Evolutionary conservation across 2,113 vertebrate genomes (phyloP), one percentile per base, ranked within the genome.

Genomic region (Notiomystis cincta): DNA sequence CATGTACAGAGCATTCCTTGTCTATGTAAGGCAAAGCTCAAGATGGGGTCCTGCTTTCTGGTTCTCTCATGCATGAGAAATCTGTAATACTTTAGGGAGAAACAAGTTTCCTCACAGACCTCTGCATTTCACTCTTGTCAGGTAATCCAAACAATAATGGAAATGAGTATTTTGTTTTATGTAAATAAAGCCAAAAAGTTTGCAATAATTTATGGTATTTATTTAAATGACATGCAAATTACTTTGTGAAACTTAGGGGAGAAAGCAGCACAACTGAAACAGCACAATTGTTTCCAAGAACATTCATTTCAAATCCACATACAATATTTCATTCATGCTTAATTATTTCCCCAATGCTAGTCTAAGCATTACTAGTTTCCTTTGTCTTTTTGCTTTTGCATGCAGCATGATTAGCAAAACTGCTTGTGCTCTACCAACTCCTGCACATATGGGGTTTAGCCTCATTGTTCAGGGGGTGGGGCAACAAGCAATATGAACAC

Each of bases 171-270:
- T 96, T 91, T 91, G 81, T 60, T 96, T 96, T 84, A 86, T 87
- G 94, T 96, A 95, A 97, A 96, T 89, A 97, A 95, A 94, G 79
- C 3, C 50, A 95, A 96, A 96, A 95, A 87, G 78, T 82, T 77
- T 51, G 73, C 87, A 67, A 35, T 94, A 79, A 94, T 94, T 96
- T 85, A 92, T 91, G 38, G 64, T 73, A 77, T 95, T 95, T 95
- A 95, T 93, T 97, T 96, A 98, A 97, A 93, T 91, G 7, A 67
- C 57, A 96, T 95, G 96, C 97, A 96, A 91, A 97, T 96, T 92
- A 89, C 92, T 91, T 73, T 73, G 82, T 78, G 92, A 88, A 91
- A 95, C 89, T 94, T 95, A 80, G 18, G 35, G 86, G 58, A 64
- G 47, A 60, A 89, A 83, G 76, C 79, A 82, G 87, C 95, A 95